Conservation (phyloP, 1,140 invertebrate species). For the Sitobion miscanthi region DNA sequence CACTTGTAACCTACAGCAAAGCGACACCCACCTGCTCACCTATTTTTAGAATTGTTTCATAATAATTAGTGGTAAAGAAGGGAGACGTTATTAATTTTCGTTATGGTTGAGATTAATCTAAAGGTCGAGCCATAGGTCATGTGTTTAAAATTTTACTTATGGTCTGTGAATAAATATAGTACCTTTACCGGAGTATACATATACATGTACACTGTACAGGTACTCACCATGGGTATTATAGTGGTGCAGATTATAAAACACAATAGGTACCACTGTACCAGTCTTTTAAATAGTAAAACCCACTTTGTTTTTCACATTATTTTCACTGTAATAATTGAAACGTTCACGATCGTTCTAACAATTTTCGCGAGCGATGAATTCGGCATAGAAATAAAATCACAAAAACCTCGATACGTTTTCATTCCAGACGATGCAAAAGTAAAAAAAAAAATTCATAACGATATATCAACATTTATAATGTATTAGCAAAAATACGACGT, state of each 20-base stretch:
- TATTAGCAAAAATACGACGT: not conserved
- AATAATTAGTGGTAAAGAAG: not conserved
- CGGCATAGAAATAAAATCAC: not conserved
- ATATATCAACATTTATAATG: not conserved
- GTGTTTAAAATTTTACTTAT: slow-evolving; percentile 33
- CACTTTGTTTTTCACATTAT: not conserved
- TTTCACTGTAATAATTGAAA: not conserved
- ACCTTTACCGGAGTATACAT: not conserved
- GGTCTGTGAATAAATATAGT: not conserved
- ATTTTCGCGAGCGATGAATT: not conserved
- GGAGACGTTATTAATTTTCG: slow-evolving; percentile 22
- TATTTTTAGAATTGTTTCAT: not conserved
- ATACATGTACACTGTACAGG: not conserved
- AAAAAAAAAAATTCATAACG: not conserved
- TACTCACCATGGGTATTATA: not conserved
- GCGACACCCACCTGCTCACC: too few species aligned
- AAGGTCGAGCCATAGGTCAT: not conserved
- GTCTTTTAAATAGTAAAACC: not conserved
- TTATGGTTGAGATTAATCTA: slow-evolving; percentile 10
- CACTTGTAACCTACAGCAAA: too few species aligned
- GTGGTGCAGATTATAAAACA: slow-evolving; percentile 13
- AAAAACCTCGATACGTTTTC: not conserved
- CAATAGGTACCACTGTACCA: slow-evolving; percentile 6
- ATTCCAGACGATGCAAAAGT: not conserved
- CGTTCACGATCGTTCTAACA: not conserved